Evolutionary conservation across 2,113 vertebrate species (phyloP), one percentile per base, ranked within the genome.

Genomic region (Syngnathus scovelli): DNA sequence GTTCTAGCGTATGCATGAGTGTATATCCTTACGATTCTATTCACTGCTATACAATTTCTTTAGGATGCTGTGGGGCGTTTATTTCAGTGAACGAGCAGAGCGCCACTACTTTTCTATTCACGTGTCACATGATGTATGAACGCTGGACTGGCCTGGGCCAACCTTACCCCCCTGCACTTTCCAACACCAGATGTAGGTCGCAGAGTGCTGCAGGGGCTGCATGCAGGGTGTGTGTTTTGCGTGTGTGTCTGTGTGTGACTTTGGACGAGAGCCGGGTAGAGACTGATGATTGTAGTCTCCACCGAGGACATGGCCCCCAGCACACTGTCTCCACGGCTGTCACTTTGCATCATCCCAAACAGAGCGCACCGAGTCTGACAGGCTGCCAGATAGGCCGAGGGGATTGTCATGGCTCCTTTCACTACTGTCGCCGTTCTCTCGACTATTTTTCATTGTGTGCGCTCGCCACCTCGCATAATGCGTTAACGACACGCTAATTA

Each of bases 131-230:
- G 37, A 72, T 70, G 67, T 67, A 81, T 73, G 63, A 78, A 74
- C 82, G 55, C 71, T 70, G 64, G 82, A 56, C 69, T 69, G 64
- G 80, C 80, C 82, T 33, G 43, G 69, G 65, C 81, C 80, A 77
- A 78, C 73, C 84, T 69, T 59, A 79, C 71, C 71, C 75, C 78
- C 70, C 78, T 71, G 79, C 70, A 64, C 80, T 82, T 79, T 78
- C 60, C 69, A 69, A 83, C 82, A 82, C 77, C 86, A 86, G 84
- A 92, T 90, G 87, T 91, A 90, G 90, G 90, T 90, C 87, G 75
- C 67, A 15, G 43, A 84, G 75, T 75, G 90, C 90, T 88, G 73
- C 78, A 72, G 89, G 89, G 89, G 80, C 69, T 69, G 44, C 44
- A 48, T 48, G 78, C 67, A 75, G 77, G 78, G 72, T 59, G 72